These are phyloP conservation scores for Myrmophylax atrothorax DNA, from an alignment of 2,113 vertebrate species.

Conservation along the genomic window DNA sequence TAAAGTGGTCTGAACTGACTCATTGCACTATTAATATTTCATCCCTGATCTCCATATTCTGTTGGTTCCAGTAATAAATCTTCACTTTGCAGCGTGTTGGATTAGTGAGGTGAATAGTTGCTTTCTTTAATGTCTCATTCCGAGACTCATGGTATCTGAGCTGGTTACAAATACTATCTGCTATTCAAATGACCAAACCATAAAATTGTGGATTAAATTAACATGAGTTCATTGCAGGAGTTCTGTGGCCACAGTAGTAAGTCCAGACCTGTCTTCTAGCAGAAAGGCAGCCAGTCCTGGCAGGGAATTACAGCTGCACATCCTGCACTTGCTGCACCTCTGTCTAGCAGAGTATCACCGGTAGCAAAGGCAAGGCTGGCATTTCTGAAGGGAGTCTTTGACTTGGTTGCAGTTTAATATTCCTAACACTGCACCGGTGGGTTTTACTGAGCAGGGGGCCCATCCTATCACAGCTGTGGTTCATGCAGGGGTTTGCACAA, in stretches of 20 bases:
- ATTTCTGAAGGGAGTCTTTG: not conserved
- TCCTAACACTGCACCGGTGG: fast-evolving
- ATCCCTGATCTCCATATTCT: not conserved
- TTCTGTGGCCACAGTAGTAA: not conserved
- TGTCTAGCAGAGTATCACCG: fast-evolving
- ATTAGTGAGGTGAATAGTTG: not conserved
- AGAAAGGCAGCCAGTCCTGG: not conserved
- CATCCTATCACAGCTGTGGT: fast-evolving
- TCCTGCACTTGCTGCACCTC: fast-evolving
- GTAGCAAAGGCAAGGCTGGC: fast-evolving
- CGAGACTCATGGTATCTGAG: not conserved
- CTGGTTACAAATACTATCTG: not conserved
- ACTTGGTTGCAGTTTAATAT: fast-evolving
- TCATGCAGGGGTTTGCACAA: fast-evolving
- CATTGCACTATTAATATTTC: not conserved
- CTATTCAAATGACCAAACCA: not conserved
- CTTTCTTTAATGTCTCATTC: not conserved
- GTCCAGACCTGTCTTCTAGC: not conserved
- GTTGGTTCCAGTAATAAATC: not conserved
- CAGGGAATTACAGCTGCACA: fast-evolving
- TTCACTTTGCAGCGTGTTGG: not conserved
- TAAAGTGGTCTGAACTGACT: not conserved
- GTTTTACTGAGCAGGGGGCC: not conserved
- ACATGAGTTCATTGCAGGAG: not conserved
- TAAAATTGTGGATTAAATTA: not conserved